Base-by-base conservation (phyloP, 35 echinoderm and acorn worm species). In the Lytechinus variegatus region DNA sequence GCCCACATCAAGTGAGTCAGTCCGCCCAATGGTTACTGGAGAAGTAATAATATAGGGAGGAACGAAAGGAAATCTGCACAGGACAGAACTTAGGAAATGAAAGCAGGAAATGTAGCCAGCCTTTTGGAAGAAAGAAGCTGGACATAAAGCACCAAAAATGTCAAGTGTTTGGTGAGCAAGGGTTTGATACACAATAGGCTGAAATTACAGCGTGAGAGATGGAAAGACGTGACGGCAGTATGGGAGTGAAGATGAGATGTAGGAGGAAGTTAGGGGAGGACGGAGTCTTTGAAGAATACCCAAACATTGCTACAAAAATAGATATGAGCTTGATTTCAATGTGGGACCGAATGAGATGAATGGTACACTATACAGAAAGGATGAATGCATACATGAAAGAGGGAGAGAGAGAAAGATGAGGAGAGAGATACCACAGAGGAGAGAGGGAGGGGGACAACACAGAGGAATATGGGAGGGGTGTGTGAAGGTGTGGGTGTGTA, bases 21-120 rank as follows among this genome's bases (percentile, higher is more conserved):
- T 16, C 21, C 66, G 14, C 66, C n/a, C 1, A 10, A 9, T 11
- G 66, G 66, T 79, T 19, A 79, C 33, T 44, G 33, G 33, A 79
- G 66, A 79, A 8, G 66, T 79, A 24, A 21, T 72, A 72, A n/a
- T 19, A 79, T 16, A 79, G 14, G n/a, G 19, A 4, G 66, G n/a
- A 19, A 79, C n/a, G 66, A 79, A 79, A 79, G 19, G 66, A 21
- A 19, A 79, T n/a, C 66, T 24, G 21, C 66, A 79, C 66, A 79
- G 66, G 66, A 79, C 66, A 79, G 66, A 79, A 14, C 66, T 79
- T 19, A 79, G 66, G 66, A 79, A 79, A 79, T 79, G 66, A 79
- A 79, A 79, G 66, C 66, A 79, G 66, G 66, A 79, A 79, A 79
- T 79, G 66, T 79, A 79, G 66, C n/a, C 66, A 79, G 61, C 66